Evolutionary conservation across 2,797 vertebrate genomes (phyloP).

Genomic region (Phoxinus dragarum): DNA sequence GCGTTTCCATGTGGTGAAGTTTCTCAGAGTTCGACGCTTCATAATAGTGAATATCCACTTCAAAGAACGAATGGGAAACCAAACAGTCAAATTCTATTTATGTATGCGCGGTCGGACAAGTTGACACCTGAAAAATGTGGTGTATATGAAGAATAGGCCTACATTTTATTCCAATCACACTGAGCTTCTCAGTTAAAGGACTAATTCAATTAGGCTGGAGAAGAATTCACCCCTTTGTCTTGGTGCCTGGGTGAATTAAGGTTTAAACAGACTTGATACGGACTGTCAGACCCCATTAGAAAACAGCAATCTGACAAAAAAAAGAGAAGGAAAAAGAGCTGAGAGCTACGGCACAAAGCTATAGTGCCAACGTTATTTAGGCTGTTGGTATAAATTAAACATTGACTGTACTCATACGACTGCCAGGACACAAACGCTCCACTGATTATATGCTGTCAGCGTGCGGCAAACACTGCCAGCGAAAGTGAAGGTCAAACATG

Average conservation of each 20-base stretch:
- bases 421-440: conserved; percentile 46
- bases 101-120: neutral
- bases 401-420: conserved; percentile 45
- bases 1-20: too few species aligned
- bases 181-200: conserved; percentile 49
- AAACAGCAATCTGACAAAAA: conserved; percentile 37
- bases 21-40: neutral
- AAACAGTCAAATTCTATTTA: neutral
- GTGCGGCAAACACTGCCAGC: conserved; percentile 36
- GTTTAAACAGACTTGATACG: conserved; percentile 54
- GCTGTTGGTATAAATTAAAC: conserved; percentile 49
- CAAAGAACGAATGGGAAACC: neutral
- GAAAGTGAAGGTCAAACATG: conserved; percentile 51
- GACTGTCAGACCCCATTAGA: conserved; percentile 58
- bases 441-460: conserved; percentile 52
- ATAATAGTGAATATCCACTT: neutral
- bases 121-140: neutral
- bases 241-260: conserved; percentile 58
- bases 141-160: neutral
- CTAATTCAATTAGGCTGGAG: conserved; percentile 58
- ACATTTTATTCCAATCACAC: conserved; percentile 46
- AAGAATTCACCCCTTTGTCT: conserved; percentile 55
- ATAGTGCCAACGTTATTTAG: conserved; percentile 24
- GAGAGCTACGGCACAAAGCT: conserved; percentile 21
- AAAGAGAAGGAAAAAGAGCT: conserved; percentile 14